Evolutionary conservation across 2,113 vertebrate species (phyloP), one percentile per base, ranked within the genome.

Genomic region (Beaufortia kweichowensis): DNA sequence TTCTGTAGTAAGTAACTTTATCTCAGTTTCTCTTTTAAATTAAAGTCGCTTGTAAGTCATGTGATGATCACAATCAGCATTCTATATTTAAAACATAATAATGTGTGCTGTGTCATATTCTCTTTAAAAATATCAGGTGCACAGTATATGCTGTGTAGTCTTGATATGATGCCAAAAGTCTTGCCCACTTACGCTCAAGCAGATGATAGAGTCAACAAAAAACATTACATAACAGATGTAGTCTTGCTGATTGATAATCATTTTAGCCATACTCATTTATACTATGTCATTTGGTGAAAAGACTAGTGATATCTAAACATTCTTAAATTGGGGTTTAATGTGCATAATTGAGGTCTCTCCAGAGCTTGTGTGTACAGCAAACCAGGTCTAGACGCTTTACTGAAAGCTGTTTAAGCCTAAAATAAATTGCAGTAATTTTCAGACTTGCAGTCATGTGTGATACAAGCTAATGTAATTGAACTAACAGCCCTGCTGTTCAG

Each of bases 381-480:
- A 12, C 48, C 29, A 33, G 8, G 2, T 55, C 41, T 41, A 41
- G 12, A 64, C 41, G 24, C 64, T 48, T 3, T 14, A 28, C 28
- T 53, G 28, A 68, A 21, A 53, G 68, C 19, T 70, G 35, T 70
- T 14, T 7, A 24, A 1, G 2, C 33, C 12, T 72, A 59, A 48
- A 43, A 12, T 66, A 33, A 59, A 24, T 70, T 17, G 21, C 21
- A 4, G 31, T 62, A 43, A 46, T 74, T 62, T 35, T 31, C 39
- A 80, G 56, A 28, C 33, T 24, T 43, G 31, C 63, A 80, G 29
- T 53, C 33, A 57, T 39, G 46, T 70, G 57, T 41, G 23, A 29
- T 66, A 41, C 43, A 63, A 15, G 65, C 26, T 80, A 71, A 70
- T 80, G 48, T 70, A 64, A 70, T 71, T 64, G 59, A 70, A 56